Percentiles rank a stretch among this genome's conserved stretches.
These are phyloP conservation scores for Junonia oenone DNA, from an alignment of 2,888 invertebrate species.

Conservation along the genomic window DNA sequence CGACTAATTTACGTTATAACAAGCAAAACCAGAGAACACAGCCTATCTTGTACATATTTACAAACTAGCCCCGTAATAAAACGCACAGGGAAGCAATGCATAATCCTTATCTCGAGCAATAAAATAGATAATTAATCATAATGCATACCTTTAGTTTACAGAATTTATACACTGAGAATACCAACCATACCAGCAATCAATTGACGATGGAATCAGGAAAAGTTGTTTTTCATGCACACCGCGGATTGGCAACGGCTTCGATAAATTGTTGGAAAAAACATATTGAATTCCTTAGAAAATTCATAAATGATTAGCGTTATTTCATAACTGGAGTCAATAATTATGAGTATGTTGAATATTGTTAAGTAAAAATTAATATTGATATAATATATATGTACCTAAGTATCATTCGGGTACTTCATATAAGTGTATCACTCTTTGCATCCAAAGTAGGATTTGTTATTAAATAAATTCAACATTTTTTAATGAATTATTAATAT, in stretches of 20 bases:
- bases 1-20: neutral
- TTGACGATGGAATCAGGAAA: conserved; percentile 26
- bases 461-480: too few species aligned
- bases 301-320: conserved; percentile 11
- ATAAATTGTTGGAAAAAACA: conserved; percentile 19
- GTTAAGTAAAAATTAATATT: neutral
- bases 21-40: neutral
- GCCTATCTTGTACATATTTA: neutral
- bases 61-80: neutral
- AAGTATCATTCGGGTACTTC: too few species aligned
- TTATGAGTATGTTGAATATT: neutral
- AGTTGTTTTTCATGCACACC: conserved; percentile 14
- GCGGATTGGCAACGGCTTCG: conserved; percentile 9
- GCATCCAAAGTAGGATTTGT: too few species aligned
- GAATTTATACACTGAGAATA: conserved; percentile 19
- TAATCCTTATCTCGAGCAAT: conserved; percentile 17
- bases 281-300: conserved; percentile 15
- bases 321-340: conserved; percentile 7
- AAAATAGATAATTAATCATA: conserved; percentile 19
- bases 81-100: conserved; percentile 13
- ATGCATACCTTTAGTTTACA: conserved; percentile 16
- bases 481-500: too few species aligned
- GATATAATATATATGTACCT: too few species aligned
- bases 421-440: too few species aligned
- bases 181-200: conserved; percentile 19